Evolutionary conservation across 2,888 invertebrate species (phyloP).

Genomic region (Eugnorisma glareosa): DNA sequence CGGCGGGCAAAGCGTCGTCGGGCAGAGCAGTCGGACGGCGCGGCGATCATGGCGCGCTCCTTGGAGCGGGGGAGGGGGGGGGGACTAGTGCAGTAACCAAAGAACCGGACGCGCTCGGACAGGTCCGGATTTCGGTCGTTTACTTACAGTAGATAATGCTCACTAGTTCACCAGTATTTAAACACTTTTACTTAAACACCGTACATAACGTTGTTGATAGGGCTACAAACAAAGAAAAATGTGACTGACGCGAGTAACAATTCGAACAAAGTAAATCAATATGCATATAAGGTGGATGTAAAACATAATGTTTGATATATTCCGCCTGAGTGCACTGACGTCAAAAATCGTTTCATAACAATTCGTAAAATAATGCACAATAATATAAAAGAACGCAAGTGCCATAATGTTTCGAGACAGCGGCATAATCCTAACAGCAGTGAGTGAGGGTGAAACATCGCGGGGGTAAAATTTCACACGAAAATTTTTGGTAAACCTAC

Average conservation of each 20-base stretch:
- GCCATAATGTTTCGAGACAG: conserved; percentile 60
- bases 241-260: conserved; percentile 9
- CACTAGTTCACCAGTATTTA: conserved; percentile 45
- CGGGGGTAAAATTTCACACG: conserved; percentile 67
- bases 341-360: conserved; percentile 56
- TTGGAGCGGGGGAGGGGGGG: conserved; percentile 20
- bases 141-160: conserved; percentile 53
- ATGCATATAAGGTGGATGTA: conserved; percentile 4
- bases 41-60: conserved; percentile 52
- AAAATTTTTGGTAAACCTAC: conserved; percentile 70
- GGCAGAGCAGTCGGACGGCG: conserved; percentile 50
- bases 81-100: conserved; percentile 63
- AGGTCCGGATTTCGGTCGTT: conserved; percentile 63
- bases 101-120: conserved; percentile 61
- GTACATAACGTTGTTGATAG: conserved; percentile 15
- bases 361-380: conserved; percentile 61
- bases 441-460: conserved; percentile 52
- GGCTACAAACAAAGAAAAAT: conserved; percentile 8
- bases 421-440: conserved; percentile 63
- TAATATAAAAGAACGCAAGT: conserved; percentile 61
- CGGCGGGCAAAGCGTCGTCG: conserved; percentile 38
- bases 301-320: conserved; percentile 34
- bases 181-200: conserved; percentile 55
- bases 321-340: conserved; percentile 49
- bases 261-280: conserved; percentile 43